A percentile compares a stretch with the other conserved stretches of the same genome.
phyloP scores from a whole-genome alignment of 2,888 invertebrate species.

The Ochropleura plecta region DNA sequence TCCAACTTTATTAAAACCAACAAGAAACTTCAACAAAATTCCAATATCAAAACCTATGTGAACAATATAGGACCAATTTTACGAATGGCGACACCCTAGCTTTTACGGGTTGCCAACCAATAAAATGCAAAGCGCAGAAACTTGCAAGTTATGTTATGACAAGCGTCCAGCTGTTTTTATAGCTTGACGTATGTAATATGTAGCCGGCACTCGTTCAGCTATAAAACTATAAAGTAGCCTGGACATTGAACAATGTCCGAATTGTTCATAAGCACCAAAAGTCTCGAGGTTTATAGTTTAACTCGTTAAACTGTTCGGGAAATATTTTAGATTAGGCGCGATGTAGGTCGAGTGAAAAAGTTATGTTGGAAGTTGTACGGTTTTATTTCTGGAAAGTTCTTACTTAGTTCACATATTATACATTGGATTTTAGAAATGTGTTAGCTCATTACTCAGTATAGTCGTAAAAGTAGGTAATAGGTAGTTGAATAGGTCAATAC shows the following conservation, averaged over 20 bases:
- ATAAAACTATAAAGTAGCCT: conserved; percentile 48
- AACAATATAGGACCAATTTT: conserved; percentile 40
- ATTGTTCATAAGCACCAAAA: conserved; percentile 40
- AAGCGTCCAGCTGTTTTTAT: conserved; percentile 46
- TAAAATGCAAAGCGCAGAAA: conserved; percentile 71
- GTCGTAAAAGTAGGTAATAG: background rate
- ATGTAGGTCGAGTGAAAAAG: conserved; percentile 36
- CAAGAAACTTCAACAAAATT: background rate
- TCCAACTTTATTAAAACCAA: background rate
- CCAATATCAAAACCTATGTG: conserved; percentile 9
- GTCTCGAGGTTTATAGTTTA: conserved; percentile 35
- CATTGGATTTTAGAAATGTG: background rate
- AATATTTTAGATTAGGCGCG: conserved; percentile 38
- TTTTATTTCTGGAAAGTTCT: conserved; percentile 8
- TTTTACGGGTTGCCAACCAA: conserved; percentile 55
- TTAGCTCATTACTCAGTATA: background rate
- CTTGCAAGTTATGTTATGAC: conserved; percentile 71
- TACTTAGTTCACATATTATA: background rate
- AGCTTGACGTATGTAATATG: conserved; percentile 44
- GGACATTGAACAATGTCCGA: conserved; percentile 34
- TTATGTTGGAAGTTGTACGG: background rate
- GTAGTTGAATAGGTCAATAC: too few relatives aligned
- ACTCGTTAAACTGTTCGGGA: conserved; percentile 37
- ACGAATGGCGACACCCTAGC: conserved; percentile 30
- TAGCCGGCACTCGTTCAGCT: conserved; percentile 38